These are phyloP conservation scores for Drosophila affinis DNA, from an alignment of 2,888 invertebrate genomes.

Conservation along the genomic window DNA sequence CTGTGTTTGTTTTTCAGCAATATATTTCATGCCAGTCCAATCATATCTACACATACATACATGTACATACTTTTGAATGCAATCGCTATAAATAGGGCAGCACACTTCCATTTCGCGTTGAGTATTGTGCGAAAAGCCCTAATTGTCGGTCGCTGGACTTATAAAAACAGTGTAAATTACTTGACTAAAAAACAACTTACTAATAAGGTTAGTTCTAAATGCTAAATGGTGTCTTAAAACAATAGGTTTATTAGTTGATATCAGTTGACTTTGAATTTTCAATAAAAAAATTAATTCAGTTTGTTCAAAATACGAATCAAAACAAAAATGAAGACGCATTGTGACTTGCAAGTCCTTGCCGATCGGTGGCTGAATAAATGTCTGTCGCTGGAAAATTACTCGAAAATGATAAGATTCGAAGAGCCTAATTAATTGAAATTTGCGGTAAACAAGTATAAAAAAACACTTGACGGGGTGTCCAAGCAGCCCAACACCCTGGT, in stretches of 20 bases:
- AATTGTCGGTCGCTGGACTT: slow-evolving; percentile 39
- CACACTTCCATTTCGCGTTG: not conserved
- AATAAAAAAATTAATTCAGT: not conserved
- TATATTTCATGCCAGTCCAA: not conserved
- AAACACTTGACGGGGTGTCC: not conserved
- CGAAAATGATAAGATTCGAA: not conserved
- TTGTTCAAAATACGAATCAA: not conserved
- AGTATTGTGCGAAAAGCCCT: slow-evolving; percentile 28
- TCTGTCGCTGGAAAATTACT: not conserved
- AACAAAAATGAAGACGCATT: too few species aligned
- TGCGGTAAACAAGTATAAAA: not conserved
- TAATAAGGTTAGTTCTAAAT: not conserved
- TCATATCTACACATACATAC: slow-evolving; percentile 3
- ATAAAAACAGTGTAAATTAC: slow-evolving; percentile 6
- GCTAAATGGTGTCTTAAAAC: not conserved
- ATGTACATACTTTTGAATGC: not conserved
- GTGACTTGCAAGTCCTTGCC: not conserved
- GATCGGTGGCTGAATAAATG: not conserved
- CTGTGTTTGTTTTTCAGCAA: not conserved
- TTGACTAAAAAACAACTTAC: slow-evolving; percentile 18
- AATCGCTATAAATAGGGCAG: slow-evolving; percentile 38
- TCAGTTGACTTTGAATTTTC: not conserved
- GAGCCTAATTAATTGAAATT: not conserved
- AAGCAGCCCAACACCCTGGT: not conserved
- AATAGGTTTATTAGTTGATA: not conserved